These are phyloP conservation scores for Trematocara marginatum DNA, from an alignment of 2,113 vertebrate species.

Conservation along the genomic window DNA sequence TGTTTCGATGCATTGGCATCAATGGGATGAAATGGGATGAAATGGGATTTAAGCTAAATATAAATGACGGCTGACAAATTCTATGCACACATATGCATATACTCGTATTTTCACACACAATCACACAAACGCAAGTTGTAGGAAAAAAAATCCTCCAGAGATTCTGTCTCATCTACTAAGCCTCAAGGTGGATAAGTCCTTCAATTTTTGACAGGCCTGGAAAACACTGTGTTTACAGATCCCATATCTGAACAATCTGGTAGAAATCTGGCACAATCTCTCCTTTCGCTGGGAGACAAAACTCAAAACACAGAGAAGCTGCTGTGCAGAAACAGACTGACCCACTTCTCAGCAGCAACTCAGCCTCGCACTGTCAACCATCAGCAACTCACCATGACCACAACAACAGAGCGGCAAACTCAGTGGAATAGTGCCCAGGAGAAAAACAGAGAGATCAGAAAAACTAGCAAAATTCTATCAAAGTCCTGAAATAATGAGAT, in stretches of 20 bases:
- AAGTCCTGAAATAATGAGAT: slow-evolving; percentile 10
- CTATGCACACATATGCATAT: neutral
- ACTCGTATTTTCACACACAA: neutral
- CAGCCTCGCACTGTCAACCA: slow-evolving; percentile 28
- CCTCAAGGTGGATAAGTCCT: slow-evolving; percentile 18
- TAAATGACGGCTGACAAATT: slow-evolving; percentile 1
- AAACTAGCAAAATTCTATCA: slow-evolving; percentile 10
- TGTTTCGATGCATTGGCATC: neutral
- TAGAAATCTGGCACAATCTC: slow-evolving; percentile 34
- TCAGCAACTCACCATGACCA: slow-evolving; percentile 48
- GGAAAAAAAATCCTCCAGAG: neutral
- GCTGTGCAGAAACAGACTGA: slow-evolving; percentile 50
- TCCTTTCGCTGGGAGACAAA: slow-evolving; percentile 25
- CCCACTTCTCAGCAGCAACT: slow-evolving; percentile 49
- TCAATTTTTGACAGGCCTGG: slow-evolving; percentile 2
- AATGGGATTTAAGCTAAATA: slow-evolving; percentile 20
- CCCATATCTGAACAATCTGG: slow-evolving; percentile 24
- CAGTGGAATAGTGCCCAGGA: slow-evolving; percentile 8
- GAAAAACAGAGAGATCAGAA: slow-evolving; percentile 4
- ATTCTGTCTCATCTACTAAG: slow-evolving; percentile 16
- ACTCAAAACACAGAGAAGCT: slow-evolving; percentile 11
- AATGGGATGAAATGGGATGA: slow-evolving; percentile 22
- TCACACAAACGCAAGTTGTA: slow-evolving; percentile 3
- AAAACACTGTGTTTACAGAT: slow-evolving; percentile 41
- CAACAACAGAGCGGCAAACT: slow-evolving; percentile 33